Evolutionary conservation across 1,140 invertebrate species (phyloP).

Genomic region (Cydia fagiglandana): DNA sequence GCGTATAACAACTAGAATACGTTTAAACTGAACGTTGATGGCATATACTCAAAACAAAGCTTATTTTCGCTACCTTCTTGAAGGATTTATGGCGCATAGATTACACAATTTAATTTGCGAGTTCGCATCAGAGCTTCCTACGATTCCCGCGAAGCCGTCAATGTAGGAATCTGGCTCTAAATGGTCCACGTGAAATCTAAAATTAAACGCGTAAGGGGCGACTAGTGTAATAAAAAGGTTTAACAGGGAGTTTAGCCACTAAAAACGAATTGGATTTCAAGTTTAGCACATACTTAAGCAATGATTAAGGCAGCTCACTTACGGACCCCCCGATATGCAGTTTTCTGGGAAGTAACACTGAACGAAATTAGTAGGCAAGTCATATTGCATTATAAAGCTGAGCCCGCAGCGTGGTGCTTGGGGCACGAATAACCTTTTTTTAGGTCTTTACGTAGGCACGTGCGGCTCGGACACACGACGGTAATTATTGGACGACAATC

Average conservation of each 20-base stretch:
- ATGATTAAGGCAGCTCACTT: slow-evolving; percentile 41
- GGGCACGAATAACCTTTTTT: slow-evolving; percentile 63
- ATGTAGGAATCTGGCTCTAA: slow-evolving; percentile 19
- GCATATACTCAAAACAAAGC: slow-evolving; percentile 61
- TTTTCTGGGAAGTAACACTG: slow-evolving; percentile 38
- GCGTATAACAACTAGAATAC: slow-evolving; percentile 65
- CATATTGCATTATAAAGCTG: slow-evolving; percentile 37
- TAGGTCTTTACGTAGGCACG: slow-evolving; percentile 56
- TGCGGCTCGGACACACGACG: slow-evolving; percentile 62
- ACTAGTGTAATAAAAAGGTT: slow-evolving; percentile 53
- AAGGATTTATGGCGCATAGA: slow-evolving; percentile 46
- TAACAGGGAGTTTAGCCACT: slow-evolving; percentile 54
- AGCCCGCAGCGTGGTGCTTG: slow-evolving; percentile 41
- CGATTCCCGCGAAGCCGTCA: slow-evolving; percentile 21
- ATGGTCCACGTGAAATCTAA: slow-evolving; percentile 39
- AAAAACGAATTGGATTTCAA: slow-evolving; percentile 65
- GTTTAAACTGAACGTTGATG: slow-evolving; percentile 64
- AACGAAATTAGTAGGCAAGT: slow-evolving; percentile 41
- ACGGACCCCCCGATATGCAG: slow-evolving; percentile 35
- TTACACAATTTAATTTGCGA: slow-evolving; percentile 43
- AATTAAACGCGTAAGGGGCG: slow-evolving; percentile 45
- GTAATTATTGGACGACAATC: slow-evolving; percentile 63
- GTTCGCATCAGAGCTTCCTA: not conserved
- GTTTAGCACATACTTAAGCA: slow-evolving; percentile 57
- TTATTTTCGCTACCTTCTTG: slow-evolving; percentile 63